phyloP scores from a whole-genome alignment of 2,888 invertebrate species.

The Ceratothoa steindachneri region DNA sequence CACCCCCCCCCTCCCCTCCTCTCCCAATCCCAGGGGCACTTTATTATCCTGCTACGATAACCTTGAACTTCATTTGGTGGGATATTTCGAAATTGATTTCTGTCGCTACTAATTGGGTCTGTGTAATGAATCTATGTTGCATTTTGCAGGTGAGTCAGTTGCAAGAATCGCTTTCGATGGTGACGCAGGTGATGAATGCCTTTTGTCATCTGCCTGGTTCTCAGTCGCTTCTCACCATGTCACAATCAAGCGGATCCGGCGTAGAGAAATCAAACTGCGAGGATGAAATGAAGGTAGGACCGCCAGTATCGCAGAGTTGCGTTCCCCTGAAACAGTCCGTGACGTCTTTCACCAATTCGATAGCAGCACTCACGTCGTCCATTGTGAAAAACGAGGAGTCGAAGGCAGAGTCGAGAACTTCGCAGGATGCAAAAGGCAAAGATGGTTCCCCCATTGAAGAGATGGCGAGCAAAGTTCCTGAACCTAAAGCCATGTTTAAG shows the following conservation, averaged over 20 bases:
- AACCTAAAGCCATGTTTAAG: not conserved
- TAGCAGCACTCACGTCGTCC: constrained; percentile 29
- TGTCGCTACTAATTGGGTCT: too few relatives aligned
- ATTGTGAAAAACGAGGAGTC: constrained; percentile 6
- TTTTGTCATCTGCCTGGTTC: constrained; percentile 46
- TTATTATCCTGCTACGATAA: too few relatives aligned
- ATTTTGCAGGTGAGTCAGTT: constrained; percentile 39
- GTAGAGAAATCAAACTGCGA: constrained; percentile 38
- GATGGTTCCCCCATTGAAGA: not conserved
- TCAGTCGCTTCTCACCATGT: constrained; percentile 41
- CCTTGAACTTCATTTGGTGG: too few relatives aligned
- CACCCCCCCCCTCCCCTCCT: too few relatives aligned
- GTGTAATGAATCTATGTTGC: too few relatives aligned
- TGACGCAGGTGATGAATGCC: constrained; percentile 47
- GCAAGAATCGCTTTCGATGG: constrained; percentile 43
- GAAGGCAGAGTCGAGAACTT: not conserved
- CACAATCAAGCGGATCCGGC: constrained; percentile 43
- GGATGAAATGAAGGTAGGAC: not conserved
- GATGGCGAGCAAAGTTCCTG: not conserved
- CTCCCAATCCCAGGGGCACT: too few relatives aligned
- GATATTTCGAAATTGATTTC: too few relatives aligned
- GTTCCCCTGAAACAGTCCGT: constrained; percentile 33
- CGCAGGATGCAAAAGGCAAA: not conserved
- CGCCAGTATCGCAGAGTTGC: constrained; percentile 19
- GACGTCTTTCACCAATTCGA: constrained; percentile 35